Percentiles rank a stretch among this genome's conserved stretches.
phyloP scores from a whole-genome alignment of 2,888 invertebrate species.

The Homarus gammarus region DNA sequence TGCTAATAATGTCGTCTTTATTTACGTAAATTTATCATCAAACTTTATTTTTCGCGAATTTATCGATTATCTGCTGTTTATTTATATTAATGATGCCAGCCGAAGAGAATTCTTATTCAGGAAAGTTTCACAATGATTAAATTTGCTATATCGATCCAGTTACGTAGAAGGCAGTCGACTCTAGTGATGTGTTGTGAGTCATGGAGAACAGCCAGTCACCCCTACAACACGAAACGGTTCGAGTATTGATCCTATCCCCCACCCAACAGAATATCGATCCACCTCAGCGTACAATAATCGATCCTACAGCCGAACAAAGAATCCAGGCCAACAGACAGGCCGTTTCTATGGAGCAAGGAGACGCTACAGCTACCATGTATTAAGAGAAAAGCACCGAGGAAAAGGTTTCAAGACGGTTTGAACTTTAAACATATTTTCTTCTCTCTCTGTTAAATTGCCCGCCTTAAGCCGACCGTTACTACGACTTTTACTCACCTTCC shows the following conservation, averaged over 20 bases:
- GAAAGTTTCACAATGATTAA: background rate
- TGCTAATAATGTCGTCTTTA: too few relatives aligned
- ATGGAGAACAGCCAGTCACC: conserved; percentile 4
- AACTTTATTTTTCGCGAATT: too few relatives aligned
- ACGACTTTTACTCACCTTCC: conserved; percentile 73
- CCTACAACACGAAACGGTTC: conserved; percentile 9
- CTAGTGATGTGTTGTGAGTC: conserved; percentile 10
- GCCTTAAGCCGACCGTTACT: conserved; percentile 69
- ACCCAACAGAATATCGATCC: background rate
- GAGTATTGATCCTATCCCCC: conserved; percentile 32
- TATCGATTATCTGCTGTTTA: background rate
- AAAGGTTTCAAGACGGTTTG: conserved; percentile 5
- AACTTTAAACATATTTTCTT: background rate
- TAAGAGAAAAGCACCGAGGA: background rate
- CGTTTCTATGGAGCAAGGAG: background rate
- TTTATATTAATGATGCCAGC: background rate
- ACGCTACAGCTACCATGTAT: background rate
- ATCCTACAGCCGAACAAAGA: conserved; percentile 21
- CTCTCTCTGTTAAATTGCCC: conserved; percentile 38
- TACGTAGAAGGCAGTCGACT: background rate
- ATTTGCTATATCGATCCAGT: background rate
- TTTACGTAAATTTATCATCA: too few relatives aligned
- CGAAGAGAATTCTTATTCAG: background rate
- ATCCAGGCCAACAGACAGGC: background rate
- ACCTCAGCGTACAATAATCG: conserved; percentile 4